These are phyloP conservation scores for Melanerpes aurifrons DNA, from an alignment of 2,113 vertebrate species.

Conservation along the genomic window DNA sequence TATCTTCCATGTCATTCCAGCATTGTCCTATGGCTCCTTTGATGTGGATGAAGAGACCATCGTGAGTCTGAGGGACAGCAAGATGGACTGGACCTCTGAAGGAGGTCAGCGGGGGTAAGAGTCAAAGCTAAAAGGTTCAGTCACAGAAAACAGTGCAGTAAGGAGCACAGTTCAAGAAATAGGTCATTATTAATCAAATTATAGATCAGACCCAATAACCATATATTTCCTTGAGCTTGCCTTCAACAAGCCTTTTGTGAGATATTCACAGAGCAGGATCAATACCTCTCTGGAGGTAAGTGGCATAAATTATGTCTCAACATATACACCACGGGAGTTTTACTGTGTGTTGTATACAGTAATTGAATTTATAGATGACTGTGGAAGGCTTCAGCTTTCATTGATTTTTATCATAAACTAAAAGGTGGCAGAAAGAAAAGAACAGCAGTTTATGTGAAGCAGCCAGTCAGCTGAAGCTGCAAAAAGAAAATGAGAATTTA, in stretches of 20 bases:
- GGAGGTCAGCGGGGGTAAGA: background rate
- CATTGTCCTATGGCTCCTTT: background rate
- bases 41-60: background rate
- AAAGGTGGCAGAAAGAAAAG: constrained; percentile 78
- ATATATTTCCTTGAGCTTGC: constrained; percentile 77
- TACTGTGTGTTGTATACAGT: constrained; percentile 82
- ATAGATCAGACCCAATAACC: constrained; percentile 78
- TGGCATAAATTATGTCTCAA: constrained; percentile 87
- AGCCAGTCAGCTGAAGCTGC: constrained; percentile 78
- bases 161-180: constrained; percentile 71
- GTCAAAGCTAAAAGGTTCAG: constrained; percentile 37
- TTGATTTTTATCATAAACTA: constrained; percentile 89
- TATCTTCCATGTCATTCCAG: background rate
- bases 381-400: constrained; percentile 85
- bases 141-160: constrained; percentile 28
- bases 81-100: background rate
- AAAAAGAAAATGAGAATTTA: constrained; percentile 76
- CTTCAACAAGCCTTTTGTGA: constrained; percentile 79
- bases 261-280: constrained; percentile 84
- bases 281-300: constrained; percentile 84
- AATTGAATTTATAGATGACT: constrained; percentile 87
- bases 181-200: constrained; percentile 84
- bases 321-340: constrained; percentile 81
- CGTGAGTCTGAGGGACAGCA: background rate
- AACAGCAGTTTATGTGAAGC: constrained; percentile 75